phyloP scores from a whole-genome alignment of 2,113 vertebrate genomes.

The Brachypodius melanocephalos region DNA sequence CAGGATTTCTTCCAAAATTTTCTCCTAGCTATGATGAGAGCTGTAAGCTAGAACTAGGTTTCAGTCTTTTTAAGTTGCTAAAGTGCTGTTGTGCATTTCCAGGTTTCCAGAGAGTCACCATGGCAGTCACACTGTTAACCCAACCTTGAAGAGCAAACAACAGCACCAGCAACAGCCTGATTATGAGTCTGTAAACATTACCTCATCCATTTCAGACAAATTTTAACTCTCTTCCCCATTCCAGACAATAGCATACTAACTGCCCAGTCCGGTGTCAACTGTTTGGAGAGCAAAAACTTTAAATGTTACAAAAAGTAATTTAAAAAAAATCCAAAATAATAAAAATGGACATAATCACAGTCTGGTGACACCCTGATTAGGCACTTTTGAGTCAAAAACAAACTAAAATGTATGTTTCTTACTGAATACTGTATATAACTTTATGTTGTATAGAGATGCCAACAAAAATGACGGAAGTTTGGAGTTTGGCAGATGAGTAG shows the following conservation, averaged over 20 bases:
- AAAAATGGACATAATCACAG: not conserved
- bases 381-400: not conserved
- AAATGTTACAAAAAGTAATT: not conserved
- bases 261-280: not conserved
- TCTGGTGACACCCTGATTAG: not conserved
- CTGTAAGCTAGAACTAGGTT: not conserved
- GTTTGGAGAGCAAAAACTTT: not conserved
- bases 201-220: not conserved
- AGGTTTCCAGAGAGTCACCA: constrained; percentile 20
- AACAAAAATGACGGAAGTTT: not conserved
- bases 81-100: not conserved
- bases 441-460: not conserved
- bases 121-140: constrained; percentile 27
- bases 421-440: not conserved
- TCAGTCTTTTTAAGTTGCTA: not conserved
- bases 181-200: not conserved
- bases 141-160: constrained; percentile 45
- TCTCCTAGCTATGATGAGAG: not conserved
- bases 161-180: not conserved
- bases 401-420: not conserved
- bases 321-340: not conserved
- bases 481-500: not conserved
- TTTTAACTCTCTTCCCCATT: not conserved
- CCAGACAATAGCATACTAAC: not conserved
- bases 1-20: not conserved